Evolutionary conservation across 2,888 invertebrate species (phyloP), one percentile per base, ranked within the genome.

Genomic region (Calephelis perditalis): DNA sequence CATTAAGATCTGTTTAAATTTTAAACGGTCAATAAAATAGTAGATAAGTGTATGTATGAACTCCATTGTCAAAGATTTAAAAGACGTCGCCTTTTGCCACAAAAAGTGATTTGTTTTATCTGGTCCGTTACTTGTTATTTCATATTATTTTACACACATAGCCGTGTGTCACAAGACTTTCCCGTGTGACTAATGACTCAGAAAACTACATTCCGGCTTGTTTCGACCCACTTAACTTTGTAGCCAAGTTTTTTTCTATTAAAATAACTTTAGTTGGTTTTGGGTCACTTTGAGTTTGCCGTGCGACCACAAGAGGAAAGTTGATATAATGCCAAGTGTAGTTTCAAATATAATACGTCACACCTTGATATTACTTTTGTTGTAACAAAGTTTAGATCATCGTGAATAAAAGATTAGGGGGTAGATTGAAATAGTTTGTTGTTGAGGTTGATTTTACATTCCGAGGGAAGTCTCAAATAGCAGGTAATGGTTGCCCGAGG

Each of bases 101-200:
- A 26, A 26, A 26, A 26, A 3, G 3, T 26, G 26, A 3, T 26
- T 26, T 26, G 3, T 26, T 26, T 26, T 26, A 26, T 26, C 26
- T 26, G 26, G 26, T 3, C 26, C 26, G 26, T 26, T 26, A 26
- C 26, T 26, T 26, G 26, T 26, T 3, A 26, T 26, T 26, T 3
- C 26, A 26, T 26, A 26, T 26, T 26, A 26, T 26, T 26, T 26
- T 26, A 3, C 47, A 37, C 49, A 12, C 40, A 11, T 11, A 11
- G 36, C 63, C 58, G 64, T 68, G 56, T 68, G 67, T 70, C 54
- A 59, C 35, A 44, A 59, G 59, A 59, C 65, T 62, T 61, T 61
- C 61, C 64, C 63, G 63, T 65, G 76, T 79, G 76, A 81, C 79
- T 81, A 81, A 81, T 81, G 75, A 78, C 74, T 76, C 65, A 65